phyloP scores from a whole-genome alignment of 2,113 vertebrate species.

The Nothobranchius kuhntae region DNA sequence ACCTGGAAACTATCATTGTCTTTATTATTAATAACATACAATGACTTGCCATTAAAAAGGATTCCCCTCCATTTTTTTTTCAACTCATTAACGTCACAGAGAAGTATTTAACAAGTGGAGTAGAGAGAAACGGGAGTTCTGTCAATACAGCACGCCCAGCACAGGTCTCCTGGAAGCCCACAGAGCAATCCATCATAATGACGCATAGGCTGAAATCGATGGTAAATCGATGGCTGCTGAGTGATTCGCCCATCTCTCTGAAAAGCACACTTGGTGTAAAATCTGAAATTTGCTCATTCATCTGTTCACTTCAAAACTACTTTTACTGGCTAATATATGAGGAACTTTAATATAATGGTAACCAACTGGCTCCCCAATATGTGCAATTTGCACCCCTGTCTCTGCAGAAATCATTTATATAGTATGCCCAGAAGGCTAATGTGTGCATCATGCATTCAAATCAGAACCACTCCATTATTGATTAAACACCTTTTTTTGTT shows the following conservation, averaged over 20 bases:
- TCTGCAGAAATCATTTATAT: background rate
- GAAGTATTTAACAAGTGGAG: constrained; percentile 75
- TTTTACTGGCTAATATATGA: constrained; percentile 38
- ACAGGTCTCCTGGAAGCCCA: constrained; percentile 65
- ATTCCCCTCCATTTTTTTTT: constrained; percentile 52
- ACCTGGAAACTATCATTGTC: constrained; percentile 12
- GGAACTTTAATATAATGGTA: constrained; percentile 56
- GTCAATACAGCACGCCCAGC: constrained; percentile 63
- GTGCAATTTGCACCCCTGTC: constrained; percentile 5
- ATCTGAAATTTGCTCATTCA: constrained; percentile 63
- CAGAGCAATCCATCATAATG: constrained; percentile 78
- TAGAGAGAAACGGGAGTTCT: constrained; percentile 60
- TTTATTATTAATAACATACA: constrained; percentile 21
- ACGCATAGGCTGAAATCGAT: constrained; percentile 74
- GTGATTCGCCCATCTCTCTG: constrained; percentile 47
- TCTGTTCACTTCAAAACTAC: constrained; percentile 50
- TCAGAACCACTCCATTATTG: too few relatives aligned
- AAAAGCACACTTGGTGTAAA: constrained; percentile 48
- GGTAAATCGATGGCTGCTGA: constrained; percentile 64
- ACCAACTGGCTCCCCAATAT: constrained; percentile 19
- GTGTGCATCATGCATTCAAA: background rate
- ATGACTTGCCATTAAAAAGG: constrained; percentile 53
- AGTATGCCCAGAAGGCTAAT: constrained; percentile 1
- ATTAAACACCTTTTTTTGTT: background rate
- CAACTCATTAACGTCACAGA: constrained; percentile 75